These are phyloP conservation scores for Allophyes oxyacanthae DNA, from an alignment of 2,888 invertebrate genomes.

Conservation along the genomic window DNA sequence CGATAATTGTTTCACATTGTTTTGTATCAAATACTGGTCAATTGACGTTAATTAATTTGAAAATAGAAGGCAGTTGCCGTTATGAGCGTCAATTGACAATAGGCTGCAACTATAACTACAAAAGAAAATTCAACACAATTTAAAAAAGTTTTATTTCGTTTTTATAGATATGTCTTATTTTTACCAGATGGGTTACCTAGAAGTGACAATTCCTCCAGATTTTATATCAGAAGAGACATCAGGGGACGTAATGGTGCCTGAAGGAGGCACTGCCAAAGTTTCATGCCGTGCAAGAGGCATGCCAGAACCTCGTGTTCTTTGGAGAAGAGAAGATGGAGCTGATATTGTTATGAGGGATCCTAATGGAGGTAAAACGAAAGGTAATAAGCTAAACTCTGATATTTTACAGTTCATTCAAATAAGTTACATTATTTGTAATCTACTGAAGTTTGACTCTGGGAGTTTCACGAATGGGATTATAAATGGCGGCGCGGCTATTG, in stretches of 20 bases:
- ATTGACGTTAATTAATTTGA: conserved; percentile 14
- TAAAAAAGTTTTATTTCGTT: background rate
- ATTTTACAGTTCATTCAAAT: background rate
- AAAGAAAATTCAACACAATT: too few relatives aligned
- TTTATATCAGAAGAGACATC: conserved; percentile 96
- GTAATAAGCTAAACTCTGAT: conserved; percentile 66
- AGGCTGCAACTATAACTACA: too few relatives aligned
- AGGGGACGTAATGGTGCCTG: conserved; percentile 96
- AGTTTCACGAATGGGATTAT: too few relatives aligned
- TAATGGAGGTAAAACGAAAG: conserved; percentile 90
- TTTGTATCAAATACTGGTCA: conserved; percentile 12
- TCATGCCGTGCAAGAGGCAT: conserved; percentile 93
- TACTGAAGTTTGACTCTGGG: too few relatives aligned
- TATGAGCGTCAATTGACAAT: too few relatives aligned
- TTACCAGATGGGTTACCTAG: conserved; percentile 94
- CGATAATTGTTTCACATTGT: conserved; percentile 47
- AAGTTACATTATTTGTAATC: too few relatives aligned
- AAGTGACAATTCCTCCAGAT: conserved; percentile 97
- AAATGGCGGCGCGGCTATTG: too few relatives aligned
- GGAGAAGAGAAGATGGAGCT: conserved; percentile 95
- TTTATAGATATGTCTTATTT: conserved; percentile 3
- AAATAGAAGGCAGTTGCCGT: background rate
- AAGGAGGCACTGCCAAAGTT: conserved; percentile 92
- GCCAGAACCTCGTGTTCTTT: conserved; percentile 94
- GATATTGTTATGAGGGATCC: conserved; percentile 94